Conservation (phyloP, 1,140 invertebrate genomes). For the Eubasilissa regina region DNA sequence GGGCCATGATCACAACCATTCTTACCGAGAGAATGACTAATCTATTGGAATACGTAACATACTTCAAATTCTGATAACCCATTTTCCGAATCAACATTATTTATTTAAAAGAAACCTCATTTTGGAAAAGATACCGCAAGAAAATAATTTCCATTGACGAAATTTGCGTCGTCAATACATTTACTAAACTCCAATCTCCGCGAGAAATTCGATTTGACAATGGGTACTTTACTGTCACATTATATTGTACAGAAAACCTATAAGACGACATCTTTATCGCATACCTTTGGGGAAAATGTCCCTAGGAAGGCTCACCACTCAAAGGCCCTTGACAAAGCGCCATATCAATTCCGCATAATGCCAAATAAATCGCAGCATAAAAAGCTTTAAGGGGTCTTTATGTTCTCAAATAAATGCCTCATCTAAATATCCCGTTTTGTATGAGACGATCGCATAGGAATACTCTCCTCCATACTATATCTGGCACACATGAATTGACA, state of each 20-base stretch:
- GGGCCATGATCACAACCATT: too few species aligned
- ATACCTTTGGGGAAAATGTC: slow-evolving; percentile 48
- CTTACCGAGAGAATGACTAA: too few species aligned
- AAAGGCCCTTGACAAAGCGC: slow-evolving; percentile 54
- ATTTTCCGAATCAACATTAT: too few species aligned
- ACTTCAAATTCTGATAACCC: too few species aligned
- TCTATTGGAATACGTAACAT: too few species aligned
- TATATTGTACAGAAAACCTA: slow-evolving; percentile 47
- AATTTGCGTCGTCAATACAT: slow-evolving; percentile 38
- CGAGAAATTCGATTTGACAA: slow-evolving; percentile 50
- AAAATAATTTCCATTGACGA: background rate
- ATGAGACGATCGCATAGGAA: slow-evolving; percentile 41
- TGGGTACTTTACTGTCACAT: slow-evolving; percentile 44
- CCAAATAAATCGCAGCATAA: slow-evolving; percentile 59
- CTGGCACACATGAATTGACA: slow-evolving; percentile 46
- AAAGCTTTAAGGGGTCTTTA: slow-evolving; percentile 55
- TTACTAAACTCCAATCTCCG: slow-evolving; percentile 31
- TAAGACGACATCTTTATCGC: slow-evolving; percentile 55
- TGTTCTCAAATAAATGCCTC: slow-evolving; percentile 57
- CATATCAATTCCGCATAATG: slow-evolving; percentile 56
- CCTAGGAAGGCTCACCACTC: slow-evolving; percentile 45
- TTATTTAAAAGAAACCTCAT: too few species aligned
- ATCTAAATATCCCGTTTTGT: slow-evolving; percentile 55
- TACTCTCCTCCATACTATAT: slow-evolving; percentile 29
- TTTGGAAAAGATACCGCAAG: too few species aligned